Base-by-base conservation (phyloP, 2,797 vertebrate species). In the Sebastes trivittatus region DNA sequence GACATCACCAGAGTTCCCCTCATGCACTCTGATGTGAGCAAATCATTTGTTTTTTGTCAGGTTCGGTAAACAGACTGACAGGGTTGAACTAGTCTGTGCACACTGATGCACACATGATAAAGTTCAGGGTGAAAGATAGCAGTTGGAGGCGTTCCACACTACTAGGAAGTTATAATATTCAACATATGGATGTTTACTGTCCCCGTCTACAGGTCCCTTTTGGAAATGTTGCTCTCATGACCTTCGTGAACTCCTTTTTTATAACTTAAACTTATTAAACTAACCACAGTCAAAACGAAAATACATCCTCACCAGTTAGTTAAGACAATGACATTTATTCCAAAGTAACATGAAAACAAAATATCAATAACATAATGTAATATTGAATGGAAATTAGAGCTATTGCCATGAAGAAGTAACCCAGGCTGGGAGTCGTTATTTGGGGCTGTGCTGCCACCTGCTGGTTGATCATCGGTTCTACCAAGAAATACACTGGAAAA, bases 401-500 rank as follows among this genome's bases (percentile, higher is more conserved):
- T 46, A 7, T 36, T 49, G 10, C 18, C 30, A 46, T n/a, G 3
- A 68, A 25, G 36, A 38, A 13, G 6, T 13, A n/a, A 18, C 5
- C 5, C 2, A 9, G 4, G 2, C 2, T 64, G 36, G 6, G 4
- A 65, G 59, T 73, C 13, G 64, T 84, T 67, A 49, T 32, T 58
- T 79, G 52, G 52, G n/a, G 59, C 13, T 52, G 82, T 88, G 66
- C 89, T 89, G 85, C 88, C 91, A 84, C 78, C 92, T 80, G 46
- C 58, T 90, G 91, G 89, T 86, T n/a, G 62, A 52, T 4, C 14
- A 23, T 14, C 3, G 30, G 5, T 30, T 11, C 75, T 54, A 36
- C 61, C 1, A 8, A 7, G 20, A 78, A 71, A 52, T 46, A 46
- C 16, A 18, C 16, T 46, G 14, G 42, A 46, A 46, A 46, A 46